A percentile compares a stretch with the other conserved stretches of the same genome.
phyloP scores from a whole-genome alignment of 2,113 vertebrate genomes.

The Vimba vimba region DNA sequence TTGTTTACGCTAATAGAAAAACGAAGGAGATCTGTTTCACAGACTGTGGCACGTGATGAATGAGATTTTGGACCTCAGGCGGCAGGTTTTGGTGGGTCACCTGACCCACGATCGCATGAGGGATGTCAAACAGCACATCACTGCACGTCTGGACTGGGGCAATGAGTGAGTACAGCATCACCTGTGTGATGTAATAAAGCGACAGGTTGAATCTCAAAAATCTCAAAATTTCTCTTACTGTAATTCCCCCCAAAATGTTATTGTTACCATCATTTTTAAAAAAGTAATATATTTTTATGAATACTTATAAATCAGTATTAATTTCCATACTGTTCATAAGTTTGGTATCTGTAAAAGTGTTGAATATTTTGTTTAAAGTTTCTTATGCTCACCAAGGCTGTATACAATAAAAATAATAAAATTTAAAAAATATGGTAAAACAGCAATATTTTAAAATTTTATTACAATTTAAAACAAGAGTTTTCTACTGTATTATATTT shows the following conservation, averaged over 20 bases:
- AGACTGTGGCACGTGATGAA: constrained; percentile 99
- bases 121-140: constrained; percentile 97
- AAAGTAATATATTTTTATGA: neutral
- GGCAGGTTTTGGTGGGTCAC: constrained; percentile 94
- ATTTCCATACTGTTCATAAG: neutral
- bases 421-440: neutral
- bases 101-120: constrained; percentile 96
- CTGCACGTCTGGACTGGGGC: constrained; percentile 96
- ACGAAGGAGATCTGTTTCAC: constrained; percentile 98
- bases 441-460: neutral
- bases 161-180: constrained; percentile 88
- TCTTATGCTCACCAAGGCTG: neutral
- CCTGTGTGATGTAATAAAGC: neutral
- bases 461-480: neutral
- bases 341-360: neutral
- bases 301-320: neutral
- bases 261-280: neutral
- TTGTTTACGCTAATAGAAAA: constrained; percentile 78
- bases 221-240: neutral
- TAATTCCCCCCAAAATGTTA: neutral
- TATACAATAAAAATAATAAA: no score
- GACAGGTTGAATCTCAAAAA: neutral
- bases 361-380: neutral
- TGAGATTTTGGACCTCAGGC: constrained; percentile 92
- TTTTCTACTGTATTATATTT: neutral